Evolutionary conservation across 2,888 invertebrate genomes (phyloP).

Genomic region (Leptogaster cylindrica): DNA sequence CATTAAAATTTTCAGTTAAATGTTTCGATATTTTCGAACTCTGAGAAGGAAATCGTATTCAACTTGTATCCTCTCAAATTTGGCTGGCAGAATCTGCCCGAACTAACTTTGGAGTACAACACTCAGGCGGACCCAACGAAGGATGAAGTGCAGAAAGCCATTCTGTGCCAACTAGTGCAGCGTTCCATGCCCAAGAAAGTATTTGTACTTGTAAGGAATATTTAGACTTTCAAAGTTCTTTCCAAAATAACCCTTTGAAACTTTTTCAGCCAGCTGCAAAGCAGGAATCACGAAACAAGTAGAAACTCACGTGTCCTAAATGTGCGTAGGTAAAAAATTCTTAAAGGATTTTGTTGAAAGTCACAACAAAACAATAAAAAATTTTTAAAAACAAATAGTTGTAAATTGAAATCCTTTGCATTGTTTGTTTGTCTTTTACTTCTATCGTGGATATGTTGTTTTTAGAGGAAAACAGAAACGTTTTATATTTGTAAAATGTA

Average conservation of each 20-base stretch:
- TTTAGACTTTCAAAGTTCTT: not conserved
- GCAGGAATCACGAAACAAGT: constrained; percentile 6
- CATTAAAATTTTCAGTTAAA: constrained; percentile 54
- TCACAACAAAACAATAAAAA: constrained; percentile 17
- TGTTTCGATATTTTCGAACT: constrained; percentile 59
- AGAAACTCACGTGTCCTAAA: not conserved
- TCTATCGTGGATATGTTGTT: constrained; percentile 23
- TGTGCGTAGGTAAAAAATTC: not conserved
- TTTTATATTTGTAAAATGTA: constrained; percentile 39
- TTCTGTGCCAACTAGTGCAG: constrained; percentile 59
- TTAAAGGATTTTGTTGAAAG: not conserved
- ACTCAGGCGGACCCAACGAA: constrained; percentile 58
- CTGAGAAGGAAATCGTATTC: constrained; percentile 59
- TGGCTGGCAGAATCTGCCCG: constrained; percentile 61
- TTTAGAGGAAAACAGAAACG: constrained; percentile 21
- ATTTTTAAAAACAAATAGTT: constrained; percentile 22
- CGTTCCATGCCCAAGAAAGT: constrained; percentile 61
- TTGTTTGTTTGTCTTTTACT: constrained; percentile 32
- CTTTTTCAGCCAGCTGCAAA: constrained; percentile 21
- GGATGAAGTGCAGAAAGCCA: constrained; percentile 56
- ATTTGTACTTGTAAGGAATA: constrained; percentile 58
- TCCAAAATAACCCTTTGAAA: too few species aligned
- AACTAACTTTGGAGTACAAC: constrained; percentile 59
- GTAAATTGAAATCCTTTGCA: too few species aligned
- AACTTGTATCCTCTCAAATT: constrained; percentile 61